Conservation (phyloP, 2,888 invertebrate species). For the Axea sp. region DNA sequence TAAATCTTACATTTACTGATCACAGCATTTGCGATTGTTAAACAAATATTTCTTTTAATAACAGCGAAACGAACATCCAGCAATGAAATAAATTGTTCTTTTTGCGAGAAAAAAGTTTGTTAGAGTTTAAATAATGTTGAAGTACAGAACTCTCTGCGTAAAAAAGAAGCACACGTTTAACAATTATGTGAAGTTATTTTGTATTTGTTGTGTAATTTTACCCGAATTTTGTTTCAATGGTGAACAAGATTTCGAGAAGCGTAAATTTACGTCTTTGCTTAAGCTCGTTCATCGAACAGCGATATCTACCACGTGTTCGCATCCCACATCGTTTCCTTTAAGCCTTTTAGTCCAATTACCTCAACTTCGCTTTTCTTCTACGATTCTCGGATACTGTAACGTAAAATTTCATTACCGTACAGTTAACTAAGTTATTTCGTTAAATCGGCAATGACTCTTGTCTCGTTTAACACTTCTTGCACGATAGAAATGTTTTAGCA, state of each 20-base stretch:
- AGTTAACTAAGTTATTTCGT: slow-evolving; percentile 58
- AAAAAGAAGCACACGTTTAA: too few species aligned
- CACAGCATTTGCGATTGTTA: too few species aligned
- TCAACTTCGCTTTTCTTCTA: slow-evolving; percentile 59
- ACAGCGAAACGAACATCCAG: too few species aligned
- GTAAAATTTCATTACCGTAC: slow-evolving; percentile 49
- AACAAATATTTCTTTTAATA: too few species aligned
- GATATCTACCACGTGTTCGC: slow-evolving; percentile 64
- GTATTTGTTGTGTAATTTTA: too few species aligned
- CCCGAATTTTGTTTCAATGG: slow-evolving; percentile 7
- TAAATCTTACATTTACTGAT: too few species aligned
- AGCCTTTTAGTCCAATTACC: slow-evolving; percentile 62
- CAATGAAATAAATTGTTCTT: too few species aligned
- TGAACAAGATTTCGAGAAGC: slow-evolving; percentile 17
- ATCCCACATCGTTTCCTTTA: slow-evolving; percentile 64
- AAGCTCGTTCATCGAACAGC: slow-evolving; percentile 54
- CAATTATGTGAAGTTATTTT: too few species aligned
- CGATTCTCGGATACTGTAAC: slow-evolving; percentile 57
- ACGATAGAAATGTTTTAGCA: slow-evolving; percentile 26
- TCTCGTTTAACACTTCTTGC: slow-evolving; percentile 43
- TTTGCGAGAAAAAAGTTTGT: too few species aligned
- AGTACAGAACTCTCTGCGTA: too few species aligned
- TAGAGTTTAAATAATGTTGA: too few species aligned
- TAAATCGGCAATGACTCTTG: slow-evolving; percentile 46
- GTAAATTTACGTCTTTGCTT: slow-evolving; percentile 48